Conservation (phyloP, 1,140 invertebrate genomes). For the Pseudomyrmex dendroicus region DNA sequence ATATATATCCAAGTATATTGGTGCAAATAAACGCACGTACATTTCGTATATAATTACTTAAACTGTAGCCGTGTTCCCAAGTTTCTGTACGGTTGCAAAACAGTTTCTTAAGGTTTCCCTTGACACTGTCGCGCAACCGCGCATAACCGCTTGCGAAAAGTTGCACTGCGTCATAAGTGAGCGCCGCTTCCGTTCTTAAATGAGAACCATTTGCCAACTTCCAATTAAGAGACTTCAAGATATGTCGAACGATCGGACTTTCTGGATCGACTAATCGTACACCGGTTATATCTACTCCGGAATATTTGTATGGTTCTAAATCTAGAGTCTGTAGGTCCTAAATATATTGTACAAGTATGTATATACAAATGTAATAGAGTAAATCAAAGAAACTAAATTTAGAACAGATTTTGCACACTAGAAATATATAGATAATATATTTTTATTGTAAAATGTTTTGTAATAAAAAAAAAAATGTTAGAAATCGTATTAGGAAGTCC, state of each 20-base stretch:
- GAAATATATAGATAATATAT: no score
- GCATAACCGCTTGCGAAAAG: slow-evolving; percentile 95
- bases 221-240: slow-evolving; percentile 78
- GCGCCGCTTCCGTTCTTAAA: slow-evolving; percentile 93
- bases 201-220: slow-evolving; percentile 71
- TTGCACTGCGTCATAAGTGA: slow-evolving; percentile 97
- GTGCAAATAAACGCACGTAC: slow-evolving; percentile 84
- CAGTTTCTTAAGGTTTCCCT: slow-evolving; percentile 91
- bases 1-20: neutral
- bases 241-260: slow-evolving; percentile 85
- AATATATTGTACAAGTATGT: neutral
- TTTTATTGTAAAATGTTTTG: no score
- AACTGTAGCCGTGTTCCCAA: slow-evolving; percentile 92
- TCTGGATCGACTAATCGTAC: slow-evolving; percentile 90
- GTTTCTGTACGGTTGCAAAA: slow-evolving; percentile 90
- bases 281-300: slow-evolving; percentile 94
- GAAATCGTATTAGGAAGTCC: neutral
- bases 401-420: no score
- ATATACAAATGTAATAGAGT: neutral
- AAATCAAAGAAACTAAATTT: no score
- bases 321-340: slow-evolving; percentile 93
- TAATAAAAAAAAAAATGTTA: neutral
- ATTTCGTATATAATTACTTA: slow-evolving; percentile 94
- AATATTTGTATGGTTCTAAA: slow-evolving; percentile 92
- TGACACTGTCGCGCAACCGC: slow-evolving; percentile 93